These are phyloP conservation scores for Pterocles burchelli DNA, from an alignment of 2,113 vertebrate species.

Conservation along the genomic window DNA sequence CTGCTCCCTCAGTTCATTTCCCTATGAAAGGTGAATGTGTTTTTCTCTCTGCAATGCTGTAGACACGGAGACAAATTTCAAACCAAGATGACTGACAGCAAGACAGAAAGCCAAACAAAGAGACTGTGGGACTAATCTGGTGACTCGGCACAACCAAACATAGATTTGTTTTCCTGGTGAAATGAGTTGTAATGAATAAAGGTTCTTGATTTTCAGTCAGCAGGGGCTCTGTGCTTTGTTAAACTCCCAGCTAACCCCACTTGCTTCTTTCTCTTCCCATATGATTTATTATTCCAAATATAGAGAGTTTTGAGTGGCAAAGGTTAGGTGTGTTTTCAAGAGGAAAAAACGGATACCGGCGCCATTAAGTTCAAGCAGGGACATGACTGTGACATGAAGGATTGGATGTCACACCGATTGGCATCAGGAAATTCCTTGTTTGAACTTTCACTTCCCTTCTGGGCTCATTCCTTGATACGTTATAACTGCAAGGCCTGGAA, in stretches of 20 bases:
- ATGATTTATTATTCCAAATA: background rate
- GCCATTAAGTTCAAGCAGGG: background rate
- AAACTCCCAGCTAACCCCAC: background rate
- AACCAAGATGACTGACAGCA: background rate
- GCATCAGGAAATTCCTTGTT: constrained; percentile 6
- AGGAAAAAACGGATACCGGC: background rate
- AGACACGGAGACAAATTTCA: background rate
- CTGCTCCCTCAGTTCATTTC: background rate
- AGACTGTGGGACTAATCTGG: background rate
- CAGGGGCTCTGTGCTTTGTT: background rate
- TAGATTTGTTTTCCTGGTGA: constrained; percentile 6
- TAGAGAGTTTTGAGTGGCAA: background rate
- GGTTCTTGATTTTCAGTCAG: constrained; percentile 4
- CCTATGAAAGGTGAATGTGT: background rate
- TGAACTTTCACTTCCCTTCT: background rate
- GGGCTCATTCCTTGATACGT: background rate
- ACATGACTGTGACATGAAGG: background rate
- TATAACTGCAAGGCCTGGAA: rapidly evolving
- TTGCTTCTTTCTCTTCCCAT: background rate
- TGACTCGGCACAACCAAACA: background rate
- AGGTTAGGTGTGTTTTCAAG: background rate
- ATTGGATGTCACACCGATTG: background rate
- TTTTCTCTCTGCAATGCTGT: background rate
- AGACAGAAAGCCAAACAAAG: constrained; percentile 5
- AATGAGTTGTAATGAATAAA: constrained; percentile 50